Percentiles rank a stretch among this genome's conserved stretches.
phyloP scores from a whole-genome alignment of 2,113 vertebrate species.

The Sceloporus tristichus region DNA sequence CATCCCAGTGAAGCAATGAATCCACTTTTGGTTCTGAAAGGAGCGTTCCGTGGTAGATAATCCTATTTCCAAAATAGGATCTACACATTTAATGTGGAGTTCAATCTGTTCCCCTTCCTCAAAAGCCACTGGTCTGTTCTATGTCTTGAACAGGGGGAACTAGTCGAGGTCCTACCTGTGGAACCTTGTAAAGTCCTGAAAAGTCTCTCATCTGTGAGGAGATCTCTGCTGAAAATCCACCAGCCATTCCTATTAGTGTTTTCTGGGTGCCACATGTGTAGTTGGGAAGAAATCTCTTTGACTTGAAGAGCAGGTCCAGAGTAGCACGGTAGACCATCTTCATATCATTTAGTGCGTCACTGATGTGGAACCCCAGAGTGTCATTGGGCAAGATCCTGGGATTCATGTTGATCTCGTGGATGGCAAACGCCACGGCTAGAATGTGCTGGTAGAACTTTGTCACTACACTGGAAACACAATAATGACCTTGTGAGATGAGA shows the following conservation, averaged over 20 bases:
- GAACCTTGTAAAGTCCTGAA: too few relatives aligned
- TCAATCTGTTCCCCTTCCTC: too few relatives aligned
- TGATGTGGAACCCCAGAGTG: conserved; percentile 3
- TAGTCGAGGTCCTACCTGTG: too few relatives aligned
- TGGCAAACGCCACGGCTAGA: not conserved
- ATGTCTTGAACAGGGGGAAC: too few relatives aligned
- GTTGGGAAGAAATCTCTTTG: not conserved
- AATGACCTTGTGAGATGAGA: not conserved
- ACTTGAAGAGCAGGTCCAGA: not conserved
- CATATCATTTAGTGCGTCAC: not conserved
- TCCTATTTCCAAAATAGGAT: too few relatives aligned
- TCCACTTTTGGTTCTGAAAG: too few relatives aligned
- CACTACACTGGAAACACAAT: not conserved
- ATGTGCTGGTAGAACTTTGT: not conserved
- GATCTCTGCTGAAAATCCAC: too few relatives aligned
- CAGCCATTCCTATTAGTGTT: not conserved
- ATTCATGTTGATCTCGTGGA: not conserved
- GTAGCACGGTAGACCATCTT: conserved; percentile 5
- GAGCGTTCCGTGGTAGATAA: too few relatives aligned
- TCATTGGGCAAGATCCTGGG: not conserved
- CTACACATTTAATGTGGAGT: too few relatives aligned
- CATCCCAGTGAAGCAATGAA: too few relatives aligned
- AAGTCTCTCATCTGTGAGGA: too few relatives aligned
- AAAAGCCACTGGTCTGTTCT: too few relatives aligned
- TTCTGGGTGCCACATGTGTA: not conserved